Conservation (phyloP, 2,888 invertebrate genomes). For the Acleris cristana region DNA sequence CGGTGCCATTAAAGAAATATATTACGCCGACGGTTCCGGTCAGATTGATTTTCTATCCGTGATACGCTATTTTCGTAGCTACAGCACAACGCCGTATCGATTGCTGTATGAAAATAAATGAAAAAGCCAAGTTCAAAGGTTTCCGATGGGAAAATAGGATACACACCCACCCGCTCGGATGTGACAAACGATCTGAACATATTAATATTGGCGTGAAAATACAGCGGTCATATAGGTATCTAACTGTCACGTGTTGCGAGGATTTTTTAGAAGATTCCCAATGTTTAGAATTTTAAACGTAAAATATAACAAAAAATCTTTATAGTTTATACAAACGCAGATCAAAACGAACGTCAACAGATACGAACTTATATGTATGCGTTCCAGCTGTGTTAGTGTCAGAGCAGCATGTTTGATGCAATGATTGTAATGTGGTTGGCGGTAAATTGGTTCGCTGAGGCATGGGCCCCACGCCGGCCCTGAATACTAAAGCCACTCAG, state of each 20-base stretch:
- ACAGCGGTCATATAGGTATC: too few species aligned
- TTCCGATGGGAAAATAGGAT: background rate
- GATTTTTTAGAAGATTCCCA: too few species aligned
- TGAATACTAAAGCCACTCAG: conserved; percentile 28
- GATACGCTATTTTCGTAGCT: conserved; percentile 22
- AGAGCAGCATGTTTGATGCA: conserved; percentile 25
- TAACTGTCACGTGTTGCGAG: too few species aligned
- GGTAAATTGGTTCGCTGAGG: conserved; percentile 30
- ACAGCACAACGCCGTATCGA: conserved; percentile 19
- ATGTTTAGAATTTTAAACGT: too few species aligned
- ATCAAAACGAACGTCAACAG: conserved; percentile 12
- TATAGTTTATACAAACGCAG: background rate
- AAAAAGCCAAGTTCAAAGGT: conserved; percentile 14
- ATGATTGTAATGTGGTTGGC: conserved; percentile 30
- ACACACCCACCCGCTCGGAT: background rate
- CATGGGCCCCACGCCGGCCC: conserved; percentile 15
- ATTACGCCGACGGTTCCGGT: conserved; percentile 23
- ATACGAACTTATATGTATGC: conserved; percentile 1
- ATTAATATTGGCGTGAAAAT: background rate
- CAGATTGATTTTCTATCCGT: conserved; percentile 25
- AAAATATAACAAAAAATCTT: too few species aligned
- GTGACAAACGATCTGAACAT: conserved; percentile 1
- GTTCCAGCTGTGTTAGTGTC: conserved; percentile 9
- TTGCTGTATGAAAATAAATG: conserved; percentile 25
- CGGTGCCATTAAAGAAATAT: conserved; percentile 31